phyloP scores from a whole-genome alignment of 2,113 vertebrate species.

The Lepus timidus region DNA sequence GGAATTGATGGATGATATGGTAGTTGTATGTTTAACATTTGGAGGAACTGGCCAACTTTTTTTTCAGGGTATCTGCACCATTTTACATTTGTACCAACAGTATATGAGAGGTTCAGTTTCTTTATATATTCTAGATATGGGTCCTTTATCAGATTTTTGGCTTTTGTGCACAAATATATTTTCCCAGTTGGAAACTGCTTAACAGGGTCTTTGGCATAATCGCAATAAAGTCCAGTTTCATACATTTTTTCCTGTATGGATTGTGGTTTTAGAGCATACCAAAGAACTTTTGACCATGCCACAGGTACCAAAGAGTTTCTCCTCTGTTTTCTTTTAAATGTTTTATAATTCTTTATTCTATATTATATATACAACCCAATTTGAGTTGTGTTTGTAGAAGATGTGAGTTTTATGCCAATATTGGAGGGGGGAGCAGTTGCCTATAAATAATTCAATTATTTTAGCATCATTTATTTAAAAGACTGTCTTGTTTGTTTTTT shows the following conservation, averaged over 20 bases:
- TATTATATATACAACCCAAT: neutral
- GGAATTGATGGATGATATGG: neutral
- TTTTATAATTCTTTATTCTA: neutral
- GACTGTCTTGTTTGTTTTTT: neutral
- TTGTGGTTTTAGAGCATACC: neutral
- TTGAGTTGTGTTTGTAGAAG: neutral
- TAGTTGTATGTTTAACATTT: neutral
- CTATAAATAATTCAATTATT: neutral
- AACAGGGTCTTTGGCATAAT: neutral
- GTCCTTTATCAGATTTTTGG: neutral
- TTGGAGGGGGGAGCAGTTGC: no score
- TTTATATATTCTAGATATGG: no score
- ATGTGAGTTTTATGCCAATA: neutral
- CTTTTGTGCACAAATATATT: neutral
- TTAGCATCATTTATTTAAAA: neutral
- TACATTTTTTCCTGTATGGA: neutral
- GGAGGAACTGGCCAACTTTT: neutral
- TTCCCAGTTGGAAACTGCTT: neutral
- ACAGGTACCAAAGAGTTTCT: neutral
- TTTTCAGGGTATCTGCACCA: no score
- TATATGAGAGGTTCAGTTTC: no score
- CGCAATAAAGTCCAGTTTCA: neutral
- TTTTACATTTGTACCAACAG: no score
- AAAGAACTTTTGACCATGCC: neutral
- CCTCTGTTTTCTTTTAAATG: neutral